Evolutionary conservation across 2,797 vertebrate species (phyloP).

Genomic region (Bovichtus variegatus): DNA sequence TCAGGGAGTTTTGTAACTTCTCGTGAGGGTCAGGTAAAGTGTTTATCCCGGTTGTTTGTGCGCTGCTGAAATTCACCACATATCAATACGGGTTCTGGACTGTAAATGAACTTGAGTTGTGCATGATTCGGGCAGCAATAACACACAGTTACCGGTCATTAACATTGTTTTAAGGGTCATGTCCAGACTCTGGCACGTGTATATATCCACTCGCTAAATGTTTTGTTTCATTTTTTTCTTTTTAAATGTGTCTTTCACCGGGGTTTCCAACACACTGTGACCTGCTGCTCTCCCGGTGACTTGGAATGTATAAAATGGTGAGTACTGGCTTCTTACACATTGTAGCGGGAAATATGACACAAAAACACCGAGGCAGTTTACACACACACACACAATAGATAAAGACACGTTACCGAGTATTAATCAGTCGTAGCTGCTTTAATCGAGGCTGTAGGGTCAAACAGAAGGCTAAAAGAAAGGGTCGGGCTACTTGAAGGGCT

Average conservation of each 20-base stretch:
- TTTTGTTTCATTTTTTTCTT: slow-evolving; percentile 37
- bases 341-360: slow-evolving; percentile 6
- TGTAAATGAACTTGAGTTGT: neutral
- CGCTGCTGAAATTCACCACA: neutral
- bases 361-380: neutral
- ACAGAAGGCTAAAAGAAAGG: neutral
- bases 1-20: neutral
- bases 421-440: neutral
- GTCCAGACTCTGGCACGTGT: neutral
- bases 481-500: neutral
- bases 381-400: too few species aligned
- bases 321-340: slow-evolving; percentile 61
- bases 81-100: neutral
- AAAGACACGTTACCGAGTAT: neutral
- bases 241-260: slow-evolving; percentile 15
- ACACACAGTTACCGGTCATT: too few species aligned
- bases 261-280: slow-evolving; percentile 27
- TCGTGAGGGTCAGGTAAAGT: slow-evolving; percentile 67
- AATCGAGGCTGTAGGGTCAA: neutral
- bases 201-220: neutral
- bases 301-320: slow-evolving; percentile 63
- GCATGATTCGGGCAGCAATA: neutral
- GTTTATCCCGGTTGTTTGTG: neutral
- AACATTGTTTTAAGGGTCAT: neutral
- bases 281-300: slow-evolving; percentile 42